Base-by-base conservation (phyloP, 2,888 invertebrate species). In the Drosophila basisetae region DNA sequence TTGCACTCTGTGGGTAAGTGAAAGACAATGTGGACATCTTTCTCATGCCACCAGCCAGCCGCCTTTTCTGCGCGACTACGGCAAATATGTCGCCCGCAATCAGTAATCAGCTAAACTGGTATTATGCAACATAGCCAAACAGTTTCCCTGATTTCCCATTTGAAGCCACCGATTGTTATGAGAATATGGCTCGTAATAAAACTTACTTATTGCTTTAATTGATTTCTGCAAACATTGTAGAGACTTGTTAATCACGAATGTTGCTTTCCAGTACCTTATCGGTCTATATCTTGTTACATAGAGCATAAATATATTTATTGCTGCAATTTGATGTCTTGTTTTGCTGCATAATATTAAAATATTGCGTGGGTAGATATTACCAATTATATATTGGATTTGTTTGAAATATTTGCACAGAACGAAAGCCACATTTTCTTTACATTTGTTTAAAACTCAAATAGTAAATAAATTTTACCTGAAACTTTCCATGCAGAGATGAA, bases 61-160 rank as follows among this genome's bases (percentile, higher is more conserved):
- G n/a, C 61, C 28, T 63, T 39, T 39, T 33, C 47, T 25, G 25
- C 5, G 5, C 33, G 39, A 37, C n/a, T 59, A 43, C 37, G 61
- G 30, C 39, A 30, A 53, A 31, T 47, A 63, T 28, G 63, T 56
- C 63, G 52, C 25, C 41, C 53, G 56, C 59, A 47, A 43, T 64
- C 31, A 28, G 41, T 47, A n/a, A 76, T 64, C 41, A 22, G 47
- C 37, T 13, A 76, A 83, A 89, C 89, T 73, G 83, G 89, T 83
- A 73, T 83, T 83, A 75, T 68, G 85, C 73, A 83, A 83, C 61
- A 49, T 22, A 5, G n/a, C 9, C 64, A 65, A 66, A 61, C 47
- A 30, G 58, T 50, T 54, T 61, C 68, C 41, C 31, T 11, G 77
- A 60, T 54, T 69, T 77, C 60, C 64, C 82, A 56, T 66, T 77